A percentile compares a stretch with the other conserved stretches of the same genome.
Evolutionary conservation across 2,888 invertebrate genomes (phyloP).

Genomic region (Spodoptera picta): DNA sequence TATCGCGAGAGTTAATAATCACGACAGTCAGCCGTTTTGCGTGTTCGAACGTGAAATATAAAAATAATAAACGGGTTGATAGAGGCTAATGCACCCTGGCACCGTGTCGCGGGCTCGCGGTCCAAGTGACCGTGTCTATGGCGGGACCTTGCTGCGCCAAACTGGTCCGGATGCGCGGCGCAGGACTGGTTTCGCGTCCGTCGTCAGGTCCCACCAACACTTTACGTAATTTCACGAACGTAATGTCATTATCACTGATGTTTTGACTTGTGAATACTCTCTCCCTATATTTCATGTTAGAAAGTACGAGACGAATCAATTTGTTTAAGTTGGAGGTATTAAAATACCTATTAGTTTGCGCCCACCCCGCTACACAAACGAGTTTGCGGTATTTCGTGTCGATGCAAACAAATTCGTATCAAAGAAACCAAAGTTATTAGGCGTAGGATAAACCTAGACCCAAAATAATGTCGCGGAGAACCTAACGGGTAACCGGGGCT

Average conservation of each 20-base stretch:
- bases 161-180: conserved; percentile 54
- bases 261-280: conserved; percentile 46
- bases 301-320: conserved; percentile 34
- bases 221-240: conserved; percentile 75
- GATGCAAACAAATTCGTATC: conserved; percentile 27
- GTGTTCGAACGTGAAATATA: conserved; percentile 56
- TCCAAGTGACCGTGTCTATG: conserved; percentile 67
- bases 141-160: conserved; percentile 80
- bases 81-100: conserved; percentile 66
- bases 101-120: conserved; percentile 42
- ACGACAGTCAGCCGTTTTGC: conserved; percentile 57
- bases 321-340: conserved; percentile 10
- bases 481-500: too few relatives aligned
- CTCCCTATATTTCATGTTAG: conserved; percentile 45
- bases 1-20: conserved; percentile 35
- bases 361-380: conserved; percentile 14
- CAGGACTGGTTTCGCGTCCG: conserved; percentile 74
- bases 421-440: conserved; percentile 20
- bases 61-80: conserved; percentile 68
- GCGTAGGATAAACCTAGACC: conserved; percentile 12
- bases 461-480: too few relatives aligned
- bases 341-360: conserved; percentile 16
- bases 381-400: conserved; percentile 34
- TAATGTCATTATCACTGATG: conserved; percentile 63
- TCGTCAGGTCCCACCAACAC: conserved; percentile 66